Conservation (phyloP, 2,797 vertebrate species). For the Neosilurus mollespiculum region DNA sequence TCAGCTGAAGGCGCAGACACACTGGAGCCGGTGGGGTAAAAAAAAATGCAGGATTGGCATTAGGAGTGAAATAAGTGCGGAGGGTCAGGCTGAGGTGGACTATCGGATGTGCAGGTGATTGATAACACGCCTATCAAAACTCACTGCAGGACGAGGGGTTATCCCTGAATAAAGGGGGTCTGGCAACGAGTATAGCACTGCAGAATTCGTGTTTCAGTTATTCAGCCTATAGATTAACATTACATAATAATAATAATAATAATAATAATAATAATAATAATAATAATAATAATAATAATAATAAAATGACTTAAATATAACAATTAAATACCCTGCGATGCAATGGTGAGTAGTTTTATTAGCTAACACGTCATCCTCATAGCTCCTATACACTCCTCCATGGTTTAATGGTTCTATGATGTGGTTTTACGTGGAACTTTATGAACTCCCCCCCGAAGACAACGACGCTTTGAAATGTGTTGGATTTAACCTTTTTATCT, state of each 20-base stretch:
- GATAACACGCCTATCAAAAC: conserved; percentile 61
- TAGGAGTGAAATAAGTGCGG: conserved; percentile 80
- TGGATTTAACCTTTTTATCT: neutral
- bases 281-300: too few relatives aligned
- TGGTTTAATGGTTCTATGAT: too few relatives aligned
- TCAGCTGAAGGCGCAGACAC: conserved; percentile 75
- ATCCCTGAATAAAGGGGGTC: neutral
- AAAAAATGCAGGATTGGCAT: conserved; percentile 82
- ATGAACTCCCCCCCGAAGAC: neutral
- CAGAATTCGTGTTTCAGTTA: neutral
- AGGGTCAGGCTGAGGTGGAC: conserved; percentile 74
- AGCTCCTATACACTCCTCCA: too few relatives aligned
- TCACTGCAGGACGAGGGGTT: conserved; percentile 27
- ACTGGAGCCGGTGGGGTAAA: conserved; percentile 76
- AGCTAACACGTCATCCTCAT: too few relatives aligned
- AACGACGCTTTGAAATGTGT: neutral
- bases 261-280: too few relatives aligned
- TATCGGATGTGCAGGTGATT: conserved; percentile 60
- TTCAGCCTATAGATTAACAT: neutral
- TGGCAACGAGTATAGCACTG: neutral
- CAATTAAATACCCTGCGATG: too few relatives aligned
- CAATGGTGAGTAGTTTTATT: neutral
- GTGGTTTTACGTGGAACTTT: neutral
- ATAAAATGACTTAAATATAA: too few relatives aligned
- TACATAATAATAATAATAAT: too few relatives aligned